A percentile compares a stretch with the other conserved stretches of the same genome.
Conservation (phyloP, 2,113 vertebrate species). For the Catharus minimus region DNA sequence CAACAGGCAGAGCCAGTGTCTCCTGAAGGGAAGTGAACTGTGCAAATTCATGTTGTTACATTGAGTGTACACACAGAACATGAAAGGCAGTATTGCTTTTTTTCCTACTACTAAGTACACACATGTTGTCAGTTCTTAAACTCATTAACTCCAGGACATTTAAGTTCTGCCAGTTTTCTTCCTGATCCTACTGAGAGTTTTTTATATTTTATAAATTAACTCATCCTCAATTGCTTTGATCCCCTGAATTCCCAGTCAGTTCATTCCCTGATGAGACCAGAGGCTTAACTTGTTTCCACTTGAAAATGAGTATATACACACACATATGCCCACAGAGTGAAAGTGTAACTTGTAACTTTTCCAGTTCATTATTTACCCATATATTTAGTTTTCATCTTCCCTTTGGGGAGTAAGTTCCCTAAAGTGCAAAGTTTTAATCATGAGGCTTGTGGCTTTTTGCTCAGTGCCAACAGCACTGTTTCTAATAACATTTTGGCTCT, state of each 20-base stretch:
- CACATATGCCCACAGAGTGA: not conserved
- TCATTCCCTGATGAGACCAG: slow-evolving; percentile 37
- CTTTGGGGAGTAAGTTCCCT: slow-evolving; percentile 1
- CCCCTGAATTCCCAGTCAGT: slow-evolving; percentile 23
- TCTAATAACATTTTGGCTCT: slow-evolving; percentile 20
- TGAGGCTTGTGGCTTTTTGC: not conserved
- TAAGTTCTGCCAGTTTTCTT: slow-evolving; percentile 18
- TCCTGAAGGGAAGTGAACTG: not conserved
- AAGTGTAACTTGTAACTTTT: slow-evolving; percentile 13
- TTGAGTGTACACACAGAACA: not conserved
- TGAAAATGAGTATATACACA: not conserved
- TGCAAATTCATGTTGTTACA: not conserved
- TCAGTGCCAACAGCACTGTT: slow-evolving; percentile 8
- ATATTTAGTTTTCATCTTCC: slow-evolving; percentile 37
- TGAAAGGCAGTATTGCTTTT: not conserved
- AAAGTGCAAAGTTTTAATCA: slow-evolving; percentile 36
- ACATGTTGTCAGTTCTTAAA: slow-evolving; percentile 12
- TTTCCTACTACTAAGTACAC: not conserved
- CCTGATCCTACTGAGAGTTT: slow-evolving; percentile 5
- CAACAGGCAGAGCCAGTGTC: not conserved
- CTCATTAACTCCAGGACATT: slow-evolving; percentile 24
- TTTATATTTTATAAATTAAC: slow-evolving; percentile 16
- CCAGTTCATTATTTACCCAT: slow-evolving; percentile 37
- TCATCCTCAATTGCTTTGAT: slow-evolving; percentile 34
- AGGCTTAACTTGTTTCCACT: slow-evolving; percentile 8